A percentile compares a stretch with the other conserved stretches of the same genome.
These are phyloP conservation scores for Cinclus cinclus DNA, from an alignment of 2,113 vertebrate genomes.

Conservation along the genomic window DNA sequence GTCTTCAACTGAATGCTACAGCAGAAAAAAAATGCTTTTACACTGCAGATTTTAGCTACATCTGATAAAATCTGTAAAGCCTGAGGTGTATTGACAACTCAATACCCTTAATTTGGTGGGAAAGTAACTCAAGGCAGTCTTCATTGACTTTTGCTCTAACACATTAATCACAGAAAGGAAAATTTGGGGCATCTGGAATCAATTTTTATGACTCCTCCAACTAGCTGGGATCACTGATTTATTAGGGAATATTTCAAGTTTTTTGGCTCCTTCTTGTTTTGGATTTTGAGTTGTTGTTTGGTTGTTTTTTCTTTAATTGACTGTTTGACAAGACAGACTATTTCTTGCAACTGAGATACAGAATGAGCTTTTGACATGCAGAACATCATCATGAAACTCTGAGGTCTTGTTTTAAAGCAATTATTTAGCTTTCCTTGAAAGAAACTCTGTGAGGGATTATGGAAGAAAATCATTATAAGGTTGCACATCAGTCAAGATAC, in stretches of 20 bases:
- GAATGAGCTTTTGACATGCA: neutral
- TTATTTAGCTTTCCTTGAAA: constrained; percentile 13
- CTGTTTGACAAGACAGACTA: neutral
- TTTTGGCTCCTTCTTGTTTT: neutral
- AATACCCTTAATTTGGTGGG: neutral
- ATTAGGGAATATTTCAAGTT: neutral
- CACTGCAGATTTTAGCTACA: neutral
- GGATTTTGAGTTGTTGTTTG: neutral
- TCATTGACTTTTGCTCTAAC: neutral
- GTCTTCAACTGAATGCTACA: neutral
- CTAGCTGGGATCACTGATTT: neutral
- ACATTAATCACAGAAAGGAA: neutral
- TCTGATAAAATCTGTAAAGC: neutral
- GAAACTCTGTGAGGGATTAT: neutral
- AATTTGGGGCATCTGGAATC: neutral
- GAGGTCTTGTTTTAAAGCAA: constrained; percentile 1
- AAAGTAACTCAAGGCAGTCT: neutral
- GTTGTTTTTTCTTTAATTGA: neutral
- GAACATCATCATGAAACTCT: neutral
- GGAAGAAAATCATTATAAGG: constrained; percentile 26
- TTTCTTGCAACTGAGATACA: neutral
- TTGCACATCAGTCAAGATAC: neutral
- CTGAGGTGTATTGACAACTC: neutral
- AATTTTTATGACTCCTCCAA: neutral
- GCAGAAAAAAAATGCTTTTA: neutral